Evolutionary conservation across 2,113 vertebrate species (phyloP).

Genomic region (Struthio camelus): DNA sequence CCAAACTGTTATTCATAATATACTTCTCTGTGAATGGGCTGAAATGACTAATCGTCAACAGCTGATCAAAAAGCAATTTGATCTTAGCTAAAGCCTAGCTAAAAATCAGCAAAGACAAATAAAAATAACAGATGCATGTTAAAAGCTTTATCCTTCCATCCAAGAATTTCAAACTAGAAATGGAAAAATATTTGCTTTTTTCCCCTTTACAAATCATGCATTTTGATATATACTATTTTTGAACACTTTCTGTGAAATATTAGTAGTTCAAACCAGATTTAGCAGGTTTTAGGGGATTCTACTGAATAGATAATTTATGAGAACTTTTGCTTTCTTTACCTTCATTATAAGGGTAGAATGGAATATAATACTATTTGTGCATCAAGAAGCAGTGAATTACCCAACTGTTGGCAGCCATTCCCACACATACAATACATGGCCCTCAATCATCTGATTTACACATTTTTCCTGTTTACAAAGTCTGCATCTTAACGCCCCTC

Average conservation of each 20-base stretch:
- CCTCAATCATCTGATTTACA: slow-evolving; percentile 34
- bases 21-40: neutral
- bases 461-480: slow-evolving; percentile 39
- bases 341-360: slow-evolving; percentile 31
- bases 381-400: slow-evolving; percentile 32
- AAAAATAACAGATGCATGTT: slow-evolving; percentile 38
- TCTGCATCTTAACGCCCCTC: neutral
- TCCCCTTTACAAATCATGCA: slow-evolving; percentile 53
- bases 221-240: slow-evolving; percentile 47
- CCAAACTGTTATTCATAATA: neutral
- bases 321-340: slow-evolving; percentile 19
- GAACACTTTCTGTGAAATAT: slow-evolving; percentile 41
- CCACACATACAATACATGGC: slow-evolving; percentile 15
- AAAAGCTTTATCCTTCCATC: slow-evolving; percentile 41
- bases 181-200: slow-evolving; percentile 56
- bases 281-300: slow-evolving; percentile 40
- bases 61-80: slow-evolving; percentile 37
- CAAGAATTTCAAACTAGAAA: slow-evolving; percentile 57
- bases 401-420: slow-evolving; percentile 56
- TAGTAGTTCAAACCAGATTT: slow-evolving; percentile 57
- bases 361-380: slow-evolving; percentile 30
- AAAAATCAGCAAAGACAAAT: slow-evolving; percentile 9
- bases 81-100: neutral
- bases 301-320: slow-evolving; percentile 42
- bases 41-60: slow-evolving; percentile 15